Evolutionary conservation across 1,140 invertebrate species (phyloP).

Genomic region (Eriocheir sinensis): DNA sequence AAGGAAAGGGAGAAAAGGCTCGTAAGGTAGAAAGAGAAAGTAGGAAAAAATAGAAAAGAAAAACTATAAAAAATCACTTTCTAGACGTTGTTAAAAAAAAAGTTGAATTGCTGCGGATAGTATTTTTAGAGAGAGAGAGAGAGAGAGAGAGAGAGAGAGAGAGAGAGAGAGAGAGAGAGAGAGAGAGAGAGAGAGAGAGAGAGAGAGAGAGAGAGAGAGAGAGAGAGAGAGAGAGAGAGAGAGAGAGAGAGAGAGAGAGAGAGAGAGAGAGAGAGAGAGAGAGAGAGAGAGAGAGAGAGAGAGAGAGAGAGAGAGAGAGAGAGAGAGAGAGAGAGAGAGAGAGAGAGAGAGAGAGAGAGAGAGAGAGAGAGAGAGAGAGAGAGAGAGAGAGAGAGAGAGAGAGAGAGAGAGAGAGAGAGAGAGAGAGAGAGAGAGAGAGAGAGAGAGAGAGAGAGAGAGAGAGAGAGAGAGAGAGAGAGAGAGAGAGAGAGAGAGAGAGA

Average conservation of each 20-base stretch:
- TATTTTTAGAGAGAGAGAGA: background rate
- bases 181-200: background rate
- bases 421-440: background rate
- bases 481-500: background rate
- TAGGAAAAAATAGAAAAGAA: no score
- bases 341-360: background rate
- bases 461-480: background rate
- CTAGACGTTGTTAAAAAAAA: background rate
- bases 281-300: background rate
- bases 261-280: background rate
- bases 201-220: background rate
- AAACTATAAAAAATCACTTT: no score
- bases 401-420: background rate
- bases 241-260: background rate
- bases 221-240: background rate
- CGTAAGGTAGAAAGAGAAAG: no score
- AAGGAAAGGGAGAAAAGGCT: no score
- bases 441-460: background rate
- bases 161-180: background rate
- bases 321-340: background rate
- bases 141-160: background rate
- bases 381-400: background rate
- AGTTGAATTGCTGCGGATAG: background rate
- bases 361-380: background rate
- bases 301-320: background rate